These are phyloP conservation scores for Portunus trituberculatus DNA, from an alignment of 1,140 invertebrate genomes.

Conservation along the genomic window DNA sequence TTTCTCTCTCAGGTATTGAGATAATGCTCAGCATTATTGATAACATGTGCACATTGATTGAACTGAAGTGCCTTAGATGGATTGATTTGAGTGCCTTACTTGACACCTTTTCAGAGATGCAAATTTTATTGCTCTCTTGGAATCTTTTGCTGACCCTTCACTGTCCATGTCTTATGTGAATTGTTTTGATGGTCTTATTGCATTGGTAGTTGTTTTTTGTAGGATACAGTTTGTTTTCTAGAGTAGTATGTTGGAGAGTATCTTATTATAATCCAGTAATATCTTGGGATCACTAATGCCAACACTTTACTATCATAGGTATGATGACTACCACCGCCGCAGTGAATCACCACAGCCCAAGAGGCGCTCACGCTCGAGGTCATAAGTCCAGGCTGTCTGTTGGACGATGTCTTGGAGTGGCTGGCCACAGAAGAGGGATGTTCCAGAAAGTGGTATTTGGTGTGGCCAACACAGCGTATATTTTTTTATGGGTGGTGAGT, in stretches of 20 bases:
- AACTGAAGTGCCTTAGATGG: no score
- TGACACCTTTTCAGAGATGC: no score
- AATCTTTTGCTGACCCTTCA: no score
- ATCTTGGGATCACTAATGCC: not conserved
- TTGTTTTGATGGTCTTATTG: no score
- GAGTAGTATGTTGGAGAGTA: not conserved
- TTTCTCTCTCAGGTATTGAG: no score
- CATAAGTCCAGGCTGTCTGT: slow-evolving; percentile 37
- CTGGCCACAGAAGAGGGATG: not conserved
- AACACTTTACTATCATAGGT: slow-evolving; percentile 36
- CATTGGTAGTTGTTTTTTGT: no score
- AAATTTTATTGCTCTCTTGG: no score
- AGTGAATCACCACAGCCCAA: slow-evolving; percentile 60
- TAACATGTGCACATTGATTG: no score
- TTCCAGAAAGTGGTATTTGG: not conserved
- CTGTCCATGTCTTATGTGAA: no score
- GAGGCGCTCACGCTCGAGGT: slow-evolving; percentile 67
- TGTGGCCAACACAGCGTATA: not conserved
- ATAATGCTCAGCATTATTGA: no score
- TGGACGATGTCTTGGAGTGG: not conserved
- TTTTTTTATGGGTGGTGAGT: slow-evolving; percentile 22
- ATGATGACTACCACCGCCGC: slow-evolving; percentile 63
- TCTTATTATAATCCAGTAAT: not conserved
- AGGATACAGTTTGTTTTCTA: not conserved
- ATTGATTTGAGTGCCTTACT: no score